Conservation (phyloP, 2,888 invertebrate genomes). For the Cantharis nigra region DNA sequence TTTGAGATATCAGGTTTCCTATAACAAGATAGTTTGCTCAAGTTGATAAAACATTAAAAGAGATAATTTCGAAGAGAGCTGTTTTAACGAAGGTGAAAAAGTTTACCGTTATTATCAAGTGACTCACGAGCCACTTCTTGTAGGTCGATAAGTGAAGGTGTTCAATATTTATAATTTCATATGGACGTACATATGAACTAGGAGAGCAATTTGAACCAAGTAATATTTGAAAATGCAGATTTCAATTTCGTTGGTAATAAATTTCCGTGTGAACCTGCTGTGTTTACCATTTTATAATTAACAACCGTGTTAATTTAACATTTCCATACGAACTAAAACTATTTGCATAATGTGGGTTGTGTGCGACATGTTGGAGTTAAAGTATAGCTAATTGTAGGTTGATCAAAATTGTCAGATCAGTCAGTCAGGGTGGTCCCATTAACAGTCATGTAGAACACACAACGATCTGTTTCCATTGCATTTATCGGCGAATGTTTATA, state of each 20-base stretch:
- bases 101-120: slow-evolving; percentile 4
- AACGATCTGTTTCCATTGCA: background rate
- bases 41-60: background rate
- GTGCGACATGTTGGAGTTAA: slow-evolving; percentile 2
- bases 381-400: slow-evolving; percentile 10
- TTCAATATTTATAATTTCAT: background rate
- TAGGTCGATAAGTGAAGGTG: slow-evolving; percentile 3
- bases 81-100: background rate
- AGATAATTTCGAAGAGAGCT: slow-evolving; percentile 2
- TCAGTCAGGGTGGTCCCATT: slow-evolving; percentile 12
- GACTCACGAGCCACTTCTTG: slow-evolving; percentile 4
- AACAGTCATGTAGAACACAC: background rate
- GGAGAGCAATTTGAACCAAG: background rate
- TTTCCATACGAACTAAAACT: background rate
- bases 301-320: background rate
- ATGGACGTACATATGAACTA: background rate
- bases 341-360: slow-evolving; percentile 6
- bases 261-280: background rate
- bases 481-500: background rate
- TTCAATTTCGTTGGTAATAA: background rate
- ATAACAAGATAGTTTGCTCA: background rate
- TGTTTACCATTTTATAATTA: background rate
- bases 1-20: background rate
- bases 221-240: background rate
- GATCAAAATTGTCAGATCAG: slow-evolving; percentile 16